Base-by-base conservation (phyloP, 2,797 vertebrate genomes). In the Neosalanx taihuensis region DNA sequence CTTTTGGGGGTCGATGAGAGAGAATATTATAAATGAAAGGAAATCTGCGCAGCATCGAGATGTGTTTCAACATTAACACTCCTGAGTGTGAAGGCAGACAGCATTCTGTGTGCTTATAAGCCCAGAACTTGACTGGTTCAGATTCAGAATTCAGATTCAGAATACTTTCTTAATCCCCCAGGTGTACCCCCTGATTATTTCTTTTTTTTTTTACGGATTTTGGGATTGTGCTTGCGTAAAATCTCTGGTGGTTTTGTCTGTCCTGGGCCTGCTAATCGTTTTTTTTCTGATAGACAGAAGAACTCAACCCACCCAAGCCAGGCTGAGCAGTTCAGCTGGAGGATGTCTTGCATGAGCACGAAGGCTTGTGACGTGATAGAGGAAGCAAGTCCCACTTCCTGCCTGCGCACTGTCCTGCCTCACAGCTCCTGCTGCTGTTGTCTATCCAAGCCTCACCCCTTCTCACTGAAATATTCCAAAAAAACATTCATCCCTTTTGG, bases 401-500 rank as follows among this genome's bases (percentile, higher is more conserved):
- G 69, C 56, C 64, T 72, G 67, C 71, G 71, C 46, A 63, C 74
- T 64, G 41, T 46, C 41, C 41, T 46, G 41, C 41, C 41, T 46
- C 41, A 10, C 41, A 5, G 51, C 51, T 56, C 51, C 51, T 10
- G 51, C 51, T 56, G 51, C 51, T 56, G 51, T 56, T 53, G 26
- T 67, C 3, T 67, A 29, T 51, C 49, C 49, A 31, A 67, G 26
- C 46, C 49, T 51, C 7, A 9, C 41, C 41, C 41, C 41, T 6
- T 15, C 13, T 66, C 33, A 15, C 13, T 63, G 61, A 63, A 63
- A 35, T 63, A 63, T 63, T 79, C 26, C 26, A 70, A 64, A 41
- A 59, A 59, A 62, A 64, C 67, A 53, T 75, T 56, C 20, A 71
- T 73, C 51, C 76, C 72, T 70, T 75, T 46, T 9, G 41, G 65